Evolutionary conservation across 2,888 invertebrate genomes (phyloP).

Genomic region (Acanthopleura granulata): DNA sequence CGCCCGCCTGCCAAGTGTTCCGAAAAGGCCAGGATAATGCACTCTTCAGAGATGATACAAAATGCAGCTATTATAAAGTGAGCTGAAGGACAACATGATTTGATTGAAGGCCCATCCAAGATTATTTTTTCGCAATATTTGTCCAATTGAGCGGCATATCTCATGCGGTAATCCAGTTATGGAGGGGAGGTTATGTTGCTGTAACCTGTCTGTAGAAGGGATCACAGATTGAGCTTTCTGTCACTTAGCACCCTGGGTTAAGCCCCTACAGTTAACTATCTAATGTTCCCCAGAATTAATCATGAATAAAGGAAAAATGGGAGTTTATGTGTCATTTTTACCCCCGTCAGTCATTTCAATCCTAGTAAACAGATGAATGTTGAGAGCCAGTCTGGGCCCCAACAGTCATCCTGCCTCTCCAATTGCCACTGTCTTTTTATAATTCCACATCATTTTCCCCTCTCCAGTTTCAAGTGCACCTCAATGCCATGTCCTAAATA

Average conservation of each 20-base stretch:
- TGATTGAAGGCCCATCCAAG: slow-evolving; percentile 1
- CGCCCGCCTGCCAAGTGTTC: too few species aligned
- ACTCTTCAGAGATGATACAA: not conserved
- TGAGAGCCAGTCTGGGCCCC: not conserved
- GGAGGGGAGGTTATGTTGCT: not conserved
- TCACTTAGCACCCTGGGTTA: not conserved
- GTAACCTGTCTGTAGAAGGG: not conserved
- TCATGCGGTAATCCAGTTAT: not conserved
- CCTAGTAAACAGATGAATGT: not conserved
- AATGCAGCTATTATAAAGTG: not conserved
- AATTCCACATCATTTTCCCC: not conserved
- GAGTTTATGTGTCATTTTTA: slow-evolving; percentile 12
- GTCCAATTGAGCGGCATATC: slow-evolving; percentile 1
- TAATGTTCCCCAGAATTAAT: not conserved
- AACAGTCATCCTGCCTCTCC: too few species aligned
- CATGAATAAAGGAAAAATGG: slow-evolving; percentile 8
- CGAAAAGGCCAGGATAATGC: too few species aligned
- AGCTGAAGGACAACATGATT: not conserved
- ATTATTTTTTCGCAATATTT: slow-evolving; percentile 7
- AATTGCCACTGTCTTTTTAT: not conserved
- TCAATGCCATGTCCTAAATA: not conserved
- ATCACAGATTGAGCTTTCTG: not conserved
- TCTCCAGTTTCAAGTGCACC: not conserved
- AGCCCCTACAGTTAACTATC: not conserved
- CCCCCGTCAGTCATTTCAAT: not conserved